Conservation (phyloP, 2,113 vertebrate species). For the Ophthalmotilapia sp. region DNA sequence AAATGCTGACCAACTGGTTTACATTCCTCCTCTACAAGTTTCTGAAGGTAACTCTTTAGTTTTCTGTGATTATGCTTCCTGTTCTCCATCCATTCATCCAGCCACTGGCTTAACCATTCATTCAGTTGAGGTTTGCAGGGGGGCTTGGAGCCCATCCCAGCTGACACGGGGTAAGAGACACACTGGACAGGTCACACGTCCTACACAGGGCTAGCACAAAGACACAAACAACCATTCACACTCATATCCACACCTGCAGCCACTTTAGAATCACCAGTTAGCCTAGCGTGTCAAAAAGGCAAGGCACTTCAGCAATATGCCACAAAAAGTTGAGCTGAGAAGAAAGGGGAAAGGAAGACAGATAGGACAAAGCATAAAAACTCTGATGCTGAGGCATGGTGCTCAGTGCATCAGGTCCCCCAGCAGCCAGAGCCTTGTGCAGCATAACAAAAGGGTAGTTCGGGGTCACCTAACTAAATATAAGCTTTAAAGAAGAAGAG, state of each 20-base stretch:
- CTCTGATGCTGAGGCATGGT: not conserved
- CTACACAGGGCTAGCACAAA: not conserved
- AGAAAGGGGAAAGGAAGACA: not conserved
- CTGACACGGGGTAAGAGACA: not conserved
- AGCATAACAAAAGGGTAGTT: not conserved
- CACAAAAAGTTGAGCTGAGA: not conserved
- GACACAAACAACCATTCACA: not conserved
- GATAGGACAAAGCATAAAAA: not conserved
- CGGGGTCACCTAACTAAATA: not conserved
- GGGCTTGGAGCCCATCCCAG: not conserved
- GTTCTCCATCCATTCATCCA: not conserved
- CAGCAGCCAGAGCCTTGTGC: not conserved
- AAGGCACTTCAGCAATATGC: not conserved
- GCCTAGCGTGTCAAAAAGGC: not conserved
- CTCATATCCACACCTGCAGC: not conserved
- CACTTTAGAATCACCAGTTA: not conserved
- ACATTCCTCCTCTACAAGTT: slow-evolving; percentile 70
- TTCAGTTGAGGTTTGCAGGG: not conserved
- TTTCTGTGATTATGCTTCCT: not conserved
- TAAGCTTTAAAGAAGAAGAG: not conserved
- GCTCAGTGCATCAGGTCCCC: not conserved
- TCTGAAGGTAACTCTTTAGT: slow-evolving; percentile 50
- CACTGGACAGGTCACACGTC: not conserved
- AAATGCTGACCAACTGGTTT: slow-evolving; percentile 72
- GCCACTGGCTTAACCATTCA: not conserved